phyloP scores from a whole-genome alignment of 2,797 vertebrate species.

The Rhodeus uyekii region DNA sequence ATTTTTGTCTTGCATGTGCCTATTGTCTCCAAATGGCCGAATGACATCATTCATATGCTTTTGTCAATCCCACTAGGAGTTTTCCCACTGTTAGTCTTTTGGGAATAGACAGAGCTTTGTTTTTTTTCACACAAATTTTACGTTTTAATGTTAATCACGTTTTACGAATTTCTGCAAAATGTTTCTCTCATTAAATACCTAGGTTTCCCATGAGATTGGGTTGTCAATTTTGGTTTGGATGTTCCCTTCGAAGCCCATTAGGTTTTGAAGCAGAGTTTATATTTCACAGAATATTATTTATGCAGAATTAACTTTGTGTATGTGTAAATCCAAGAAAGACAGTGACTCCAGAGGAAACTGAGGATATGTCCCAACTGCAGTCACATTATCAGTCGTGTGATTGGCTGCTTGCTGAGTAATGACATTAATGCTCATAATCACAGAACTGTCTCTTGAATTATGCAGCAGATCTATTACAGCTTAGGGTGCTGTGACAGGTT shows the following conservation, averaged over 20 bases:
- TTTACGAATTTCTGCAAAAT: background rate
- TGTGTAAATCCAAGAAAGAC: background rate
- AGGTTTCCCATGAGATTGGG: background rate
- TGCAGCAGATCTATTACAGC: conserved; percentile 39
- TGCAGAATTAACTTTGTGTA: background rate
- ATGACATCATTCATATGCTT: background rate
- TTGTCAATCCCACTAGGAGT: background rate
- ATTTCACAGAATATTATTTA: background rate
- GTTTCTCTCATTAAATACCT: background rate
- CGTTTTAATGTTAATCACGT: background rate
- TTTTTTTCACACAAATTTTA: background rate
- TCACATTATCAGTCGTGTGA: conserved; percentile 21
- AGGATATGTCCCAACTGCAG: conserved; percentile 6
- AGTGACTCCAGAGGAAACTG: background rate
- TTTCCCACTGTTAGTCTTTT: background rate
- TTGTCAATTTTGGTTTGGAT: background rate
- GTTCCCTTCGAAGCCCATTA: background rate
- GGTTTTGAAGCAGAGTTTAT: background rate
- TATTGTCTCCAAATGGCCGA: background rate
- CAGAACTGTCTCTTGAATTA: conserved; percentile 37
- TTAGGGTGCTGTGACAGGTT: conserved; percentile 21
- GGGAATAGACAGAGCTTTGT: background rate
- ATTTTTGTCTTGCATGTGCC: background rate
- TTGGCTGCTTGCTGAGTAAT: conserved; percentile 39
- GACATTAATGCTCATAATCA: conserved; percentile 45